Evolutionary conservation across 2,888 invertebrate genomes (phyloP).

Genomic region (Cataglyphis altisquamis): DNA sequence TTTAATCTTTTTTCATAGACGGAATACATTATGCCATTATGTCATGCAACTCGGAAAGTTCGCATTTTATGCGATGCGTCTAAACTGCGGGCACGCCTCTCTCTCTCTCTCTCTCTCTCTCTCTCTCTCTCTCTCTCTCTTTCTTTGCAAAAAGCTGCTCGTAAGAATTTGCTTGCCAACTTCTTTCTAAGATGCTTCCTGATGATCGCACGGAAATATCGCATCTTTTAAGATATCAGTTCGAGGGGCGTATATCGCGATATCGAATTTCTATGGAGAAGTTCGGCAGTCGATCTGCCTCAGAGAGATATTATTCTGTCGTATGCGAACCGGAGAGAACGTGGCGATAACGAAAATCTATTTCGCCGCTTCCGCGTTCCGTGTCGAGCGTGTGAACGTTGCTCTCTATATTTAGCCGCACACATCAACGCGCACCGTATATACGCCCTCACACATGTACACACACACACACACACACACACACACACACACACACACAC

Average conservation of each 20-base stretch:
- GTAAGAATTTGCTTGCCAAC: neutral
- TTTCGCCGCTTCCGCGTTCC: constrained; percentile 77
- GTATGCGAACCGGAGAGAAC: constrained; percentile 61
- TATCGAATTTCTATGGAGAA: constrained; percentile 69
- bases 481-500: too few species aligned
- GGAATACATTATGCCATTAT: neutral
- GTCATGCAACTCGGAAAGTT: neutral
- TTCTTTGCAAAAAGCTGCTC: neutral
- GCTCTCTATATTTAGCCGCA: constrained; percentile 59
- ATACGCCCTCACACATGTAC: constrained; percentile 3
- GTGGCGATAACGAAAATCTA: constrained; percentile 82
- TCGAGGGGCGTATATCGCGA: constrained; percentile 58
- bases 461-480: neutral
- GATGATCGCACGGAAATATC: constrained; percentile 25
- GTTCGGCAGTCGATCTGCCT: constrained; percentile 68
- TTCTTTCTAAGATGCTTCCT: neutral
- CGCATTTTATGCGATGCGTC: neutral
- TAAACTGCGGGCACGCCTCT: neutral
- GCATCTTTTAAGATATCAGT: constrained; percentile 62
- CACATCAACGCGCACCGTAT: constrained; percentile 2
- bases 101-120: neutral
- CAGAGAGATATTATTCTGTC: constrained; percentile 72
- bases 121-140: too few species aligned
- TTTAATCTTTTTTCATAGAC: neutral
- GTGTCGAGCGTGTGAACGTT: constrained; percentile 75